Conservation (phyloP, 2,888 invertebrate species). For the Synergus laeviventris region DNA sequence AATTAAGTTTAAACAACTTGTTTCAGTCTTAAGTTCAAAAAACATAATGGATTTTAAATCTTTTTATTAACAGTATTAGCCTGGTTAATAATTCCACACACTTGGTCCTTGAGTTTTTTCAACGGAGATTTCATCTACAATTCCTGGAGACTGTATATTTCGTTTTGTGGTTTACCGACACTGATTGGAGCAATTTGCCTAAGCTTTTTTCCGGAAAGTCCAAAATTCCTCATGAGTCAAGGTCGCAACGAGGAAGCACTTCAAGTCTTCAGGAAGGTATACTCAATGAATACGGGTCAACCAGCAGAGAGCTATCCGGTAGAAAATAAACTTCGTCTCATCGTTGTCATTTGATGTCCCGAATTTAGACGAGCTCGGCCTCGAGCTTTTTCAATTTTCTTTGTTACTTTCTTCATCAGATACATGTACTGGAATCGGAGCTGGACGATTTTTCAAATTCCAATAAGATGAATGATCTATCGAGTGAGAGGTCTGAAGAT, state of each 20-base stretch:
- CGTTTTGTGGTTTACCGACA: constrained; percentile 80
- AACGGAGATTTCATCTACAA: constrained; percentile 67
- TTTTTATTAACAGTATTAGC: constrained; percentile 79
- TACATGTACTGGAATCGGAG: constrained; percentile 45
- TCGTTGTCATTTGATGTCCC: neutral
- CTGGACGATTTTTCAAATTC: neutral
- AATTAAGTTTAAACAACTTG: too few species aligned
- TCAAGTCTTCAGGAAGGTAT: constrained; percentile 81
- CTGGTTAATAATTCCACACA: constrained; percentile 83
- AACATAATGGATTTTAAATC: constrained; percentile 16
- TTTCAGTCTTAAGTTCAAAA: neutral
- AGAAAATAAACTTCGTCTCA: constrained; percentile 47
- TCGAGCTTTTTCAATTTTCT: constrained; percentile 4
- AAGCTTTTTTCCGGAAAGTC: constrained; percentile 85
- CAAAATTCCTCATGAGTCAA: constrained; percentile 86
- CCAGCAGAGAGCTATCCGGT: constrained; percentile 83
- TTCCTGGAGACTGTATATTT: constrained; percentile 77
- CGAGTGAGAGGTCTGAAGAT: neutral
- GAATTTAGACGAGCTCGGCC: constrained; percentile 10
- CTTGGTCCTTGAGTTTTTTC: constrained; percentile 58
- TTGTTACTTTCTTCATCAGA: constrained; percentile 43
- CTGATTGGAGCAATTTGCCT: constrained; percentile 81
- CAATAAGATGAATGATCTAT: neutral
- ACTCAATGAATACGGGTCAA: constrained; percentile 81
- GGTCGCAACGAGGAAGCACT: constrained; percentile 83